A percentile compares a stretch with the other conserved stretches of the same genome.
These are phyloP conservation scores for Hirudinaria manillensis DNA, from an alignment of 2,888 invertebrate genomes.

Conservation along the genomic window DNA sequence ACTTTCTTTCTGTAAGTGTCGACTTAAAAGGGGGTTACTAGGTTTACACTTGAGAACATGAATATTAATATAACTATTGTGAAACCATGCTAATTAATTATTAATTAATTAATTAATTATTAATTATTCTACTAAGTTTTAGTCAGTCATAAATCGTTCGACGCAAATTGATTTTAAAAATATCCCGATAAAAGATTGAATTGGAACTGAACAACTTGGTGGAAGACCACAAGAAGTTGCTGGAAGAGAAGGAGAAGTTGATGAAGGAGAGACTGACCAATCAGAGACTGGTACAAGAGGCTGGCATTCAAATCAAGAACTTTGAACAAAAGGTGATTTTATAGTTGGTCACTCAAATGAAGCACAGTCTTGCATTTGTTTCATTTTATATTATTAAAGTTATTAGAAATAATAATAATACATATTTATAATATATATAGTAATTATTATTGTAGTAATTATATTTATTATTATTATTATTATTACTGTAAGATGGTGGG, in stretches of 20 bases:
- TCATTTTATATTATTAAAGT: not conserved
- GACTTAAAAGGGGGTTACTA: too few species aligned
- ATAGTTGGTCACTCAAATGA: not conserved
- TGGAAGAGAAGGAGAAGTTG: slow-evolving; percentile 22
- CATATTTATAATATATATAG: not conserved
- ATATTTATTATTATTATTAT: too few species aligned
- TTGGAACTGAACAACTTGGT: slow-evolving; percentile 25
- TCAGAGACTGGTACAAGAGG: slow-evolving; percentile 17
- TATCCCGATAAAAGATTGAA: slow-evolving; percentile 10
- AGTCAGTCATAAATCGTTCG: not conserved
- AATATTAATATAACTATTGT: too few species aligned
- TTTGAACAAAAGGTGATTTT: slow-evolving; percentile 23
- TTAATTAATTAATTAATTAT: too few species aligned
- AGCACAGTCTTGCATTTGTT: not conserved
- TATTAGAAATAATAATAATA: not conserved
- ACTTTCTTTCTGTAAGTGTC: too few species aligned
- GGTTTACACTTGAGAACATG: too few species aligned
- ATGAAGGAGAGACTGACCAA: slow-evolving; percentile 12
- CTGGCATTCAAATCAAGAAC: slow-evolving; percentile 25
- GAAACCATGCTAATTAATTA: too few species aligned
- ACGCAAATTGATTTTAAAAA: not conserved
- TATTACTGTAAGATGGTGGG: too few species aligned
- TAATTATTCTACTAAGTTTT: too few species aligned
- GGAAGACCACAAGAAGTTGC: slow-evolving; percentile 22
- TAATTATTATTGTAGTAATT: too few species aligned